A percentile compares a stretch with the other conserved stretches of the same genome.
These are phyloP conservation scores for Chloropsis hardwickii DNA, from an alignment of 2,113 vertebrate genomes.

Conservation along the genomic window DNA sequence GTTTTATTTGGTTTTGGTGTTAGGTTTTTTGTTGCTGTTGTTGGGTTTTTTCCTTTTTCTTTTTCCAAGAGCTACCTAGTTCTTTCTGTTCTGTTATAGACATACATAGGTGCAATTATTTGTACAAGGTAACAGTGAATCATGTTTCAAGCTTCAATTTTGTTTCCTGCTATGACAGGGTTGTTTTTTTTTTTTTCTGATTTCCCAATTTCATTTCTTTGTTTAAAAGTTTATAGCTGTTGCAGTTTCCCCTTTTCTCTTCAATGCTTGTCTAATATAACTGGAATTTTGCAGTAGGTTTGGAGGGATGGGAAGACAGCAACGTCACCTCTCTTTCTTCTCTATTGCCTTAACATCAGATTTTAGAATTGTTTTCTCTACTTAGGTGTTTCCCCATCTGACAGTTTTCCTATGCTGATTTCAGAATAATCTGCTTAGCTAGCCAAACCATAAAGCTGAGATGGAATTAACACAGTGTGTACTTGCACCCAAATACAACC, in stretches of 20 bases:
- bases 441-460: not conserved
- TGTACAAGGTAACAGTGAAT: not conserved
- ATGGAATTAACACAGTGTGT: not conserved
- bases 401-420: not conserved
- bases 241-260: not conserved
- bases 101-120: not conserved
- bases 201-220: not conserved
- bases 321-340: not conserved
- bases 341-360: not conserved
- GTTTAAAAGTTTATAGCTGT: not conserved
- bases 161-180: not conserved
- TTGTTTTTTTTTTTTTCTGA: not conserved
- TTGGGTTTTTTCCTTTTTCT: accelerated
- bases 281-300: not conserved
- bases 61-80: not conserved
- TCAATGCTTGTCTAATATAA: not conserved
- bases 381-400: not conserved
- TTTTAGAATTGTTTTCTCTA: not conserved
- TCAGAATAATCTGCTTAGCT: not conserved
- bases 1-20: not conserved
- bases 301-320: not conserved
- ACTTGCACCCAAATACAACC: not conserved
- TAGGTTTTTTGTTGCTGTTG: not conserved
- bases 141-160: not conserved
- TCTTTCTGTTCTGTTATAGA: not conserved